Percentiles rank a stretch among this genome's conserved stretches.
Conservation (phyloP, 2,888 invertebrate genomes). For the Marronus borbonicus region DNA sequence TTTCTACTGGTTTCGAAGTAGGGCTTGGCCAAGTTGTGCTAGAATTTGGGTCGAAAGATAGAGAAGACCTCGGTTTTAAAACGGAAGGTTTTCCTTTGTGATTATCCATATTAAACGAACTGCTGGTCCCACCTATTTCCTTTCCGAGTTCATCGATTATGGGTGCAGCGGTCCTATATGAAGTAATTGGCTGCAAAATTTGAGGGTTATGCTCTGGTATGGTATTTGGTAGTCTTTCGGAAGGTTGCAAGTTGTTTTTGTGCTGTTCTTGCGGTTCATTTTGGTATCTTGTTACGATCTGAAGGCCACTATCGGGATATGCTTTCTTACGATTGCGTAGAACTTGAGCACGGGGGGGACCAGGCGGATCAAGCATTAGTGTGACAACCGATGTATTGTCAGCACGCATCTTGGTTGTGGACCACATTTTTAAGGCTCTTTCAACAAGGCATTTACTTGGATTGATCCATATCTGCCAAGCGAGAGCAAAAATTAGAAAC, state of each 20-base stretch:
- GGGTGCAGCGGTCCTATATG: background rate
- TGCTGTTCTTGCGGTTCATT: conserved; percentile 21
- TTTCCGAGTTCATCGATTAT: background rate
- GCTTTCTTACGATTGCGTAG: conserved; percentile 66
- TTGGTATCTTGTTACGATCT: conserved; percentile 66
- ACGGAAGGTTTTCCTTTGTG: conserved; percentile 54
- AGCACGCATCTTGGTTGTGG: conserved; percentile 87
- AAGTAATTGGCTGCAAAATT: conserved; percentile 31
- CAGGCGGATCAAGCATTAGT: conserved; percentile 91
- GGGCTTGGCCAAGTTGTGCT: background rate
- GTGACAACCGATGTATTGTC: conserved; percentile 97
- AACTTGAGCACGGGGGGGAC: conserved; percentile 82
- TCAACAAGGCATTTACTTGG: conserved; percentile 93
- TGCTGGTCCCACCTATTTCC: background rate
- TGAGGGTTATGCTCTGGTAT: conserved; percentile 29
- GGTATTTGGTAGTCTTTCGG: background rate
- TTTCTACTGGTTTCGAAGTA: background rate
- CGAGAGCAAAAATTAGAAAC: background rate
- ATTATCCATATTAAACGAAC: background rate
- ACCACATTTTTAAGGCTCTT: conserved; percentile 88
- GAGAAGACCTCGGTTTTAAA: conserved; percentile 64
- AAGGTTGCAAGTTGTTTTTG: background rate
- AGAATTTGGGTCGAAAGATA: conserved; percentile 62
- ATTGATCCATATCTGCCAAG: conserved; percentile 80
- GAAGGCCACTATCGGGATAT: conserved; percentile 63